Percentiles rank a stretch among this genome's conserved stretches.
Evolutionary conservation across 2,113 vertebrate species (phyloP).

Genomic region (Bolborhynchus lineola): DNA sequence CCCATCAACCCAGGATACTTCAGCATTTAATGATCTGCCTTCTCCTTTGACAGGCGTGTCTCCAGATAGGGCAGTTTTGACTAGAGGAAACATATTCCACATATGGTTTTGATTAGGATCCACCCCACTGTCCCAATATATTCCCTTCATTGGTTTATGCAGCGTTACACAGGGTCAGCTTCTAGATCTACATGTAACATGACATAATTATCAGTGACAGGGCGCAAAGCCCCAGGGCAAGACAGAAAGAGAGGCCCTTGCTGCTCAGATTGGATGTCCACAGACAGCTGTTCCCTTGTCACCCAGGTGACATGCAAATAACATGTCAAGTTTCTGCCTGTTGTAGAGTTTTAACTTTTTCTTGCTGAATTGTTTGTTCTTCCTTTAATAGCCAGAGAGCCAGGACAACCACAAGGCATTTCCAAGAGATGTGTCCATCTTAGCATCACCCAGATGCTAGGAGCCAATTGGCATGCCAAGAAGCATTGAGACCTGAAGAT

Average conservation of each 20-base stretch:
- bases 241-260: neutral
- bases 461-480: neutral
- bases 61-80: conserved; percentile 18
- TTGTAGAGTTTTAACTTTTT: neutral
- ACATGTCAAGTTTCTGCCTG: neutral
- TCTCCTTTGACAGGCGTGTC: neutral
- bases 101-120: conserved; percentile 27
- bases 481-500: rapidly evolving
- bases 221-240: neutral
- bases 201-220: conserved; percentile 35
- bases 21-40: neutral
- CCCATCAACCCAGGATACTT: neutral
- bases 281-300: neutral
- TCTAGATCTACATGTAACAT: neutral
- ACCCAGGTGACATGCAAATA: neutral
- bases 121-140: neutral
- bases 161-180: neutral
- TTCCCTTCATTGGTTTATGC: neutral
- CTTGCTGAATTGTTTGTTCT: neutral
- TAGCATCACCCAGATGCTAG: neutral
- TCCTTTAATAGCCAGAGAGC: neutral
- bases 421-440: neutral
- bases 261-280: neutral
- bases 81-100: neutral
- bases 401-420: neutral